Evolutionary conservation across 1,140 invertebrate species (phyloP), one percentile per base, ranked within the genome.

Genomic region (Drosophila parabipectinata): DNA sequence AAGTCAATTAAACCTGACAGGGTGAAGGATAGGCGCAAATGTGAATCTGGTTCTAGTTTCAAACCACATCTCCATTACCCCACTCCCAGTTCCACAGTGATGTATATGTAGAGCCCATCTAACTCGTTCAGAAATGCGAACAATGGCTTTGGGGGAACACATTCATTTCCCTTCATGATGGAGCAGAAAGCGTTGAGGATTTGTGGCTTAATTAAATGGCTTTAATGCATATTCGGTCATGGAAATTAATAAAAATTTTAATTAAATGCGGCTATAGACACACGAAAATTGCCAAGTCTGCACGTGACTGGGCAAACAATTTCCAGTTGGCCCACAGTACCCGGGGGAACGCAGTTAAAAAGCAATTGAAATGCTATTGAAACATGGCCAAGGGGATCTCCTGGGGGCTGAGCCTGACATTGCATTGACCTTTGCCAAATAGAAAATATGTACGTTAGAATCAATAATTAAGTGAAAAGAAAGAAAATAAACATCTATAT

Each of bases 391-490:
- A 26, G 45, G 32, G 47, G 75, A 81, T 85, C 82, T 72, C 64
- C 50, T 60, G 55, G 78, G 78, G 77, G 41, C 34, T 57, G 52
- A 21, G 26, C 24, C 59, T 72, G 83, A 87, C 84, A 88, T 87
- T 87, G 83, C 60, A 82, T 75, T 76, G 82, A 87, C 82, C 83
- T 87, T 72, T 78, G 58, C 48, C 73, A 62, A 77, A 73, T 71
- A 71, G 47, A 68, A 64, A 76, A 85, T 60, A 77, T 64, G 55
- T 60, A 77, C 68, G 55, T 60, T 57, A 63, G 76, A 88, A 87
- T 87, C 83, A 87, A 87, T 87, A 89, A 87, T 87, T 87, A 87
- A 88, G 75, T 77, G 68, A 50, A 71, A 63, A 60, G 60, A 79
- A 60, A 47, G 47, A 62, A 66, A 51, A 66, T 47, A 55, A 47